phyloP scores from a whole-genome alignment of 2,113 vertebrate genomes.

The Ophthalmolycus amberensis region DNA sequence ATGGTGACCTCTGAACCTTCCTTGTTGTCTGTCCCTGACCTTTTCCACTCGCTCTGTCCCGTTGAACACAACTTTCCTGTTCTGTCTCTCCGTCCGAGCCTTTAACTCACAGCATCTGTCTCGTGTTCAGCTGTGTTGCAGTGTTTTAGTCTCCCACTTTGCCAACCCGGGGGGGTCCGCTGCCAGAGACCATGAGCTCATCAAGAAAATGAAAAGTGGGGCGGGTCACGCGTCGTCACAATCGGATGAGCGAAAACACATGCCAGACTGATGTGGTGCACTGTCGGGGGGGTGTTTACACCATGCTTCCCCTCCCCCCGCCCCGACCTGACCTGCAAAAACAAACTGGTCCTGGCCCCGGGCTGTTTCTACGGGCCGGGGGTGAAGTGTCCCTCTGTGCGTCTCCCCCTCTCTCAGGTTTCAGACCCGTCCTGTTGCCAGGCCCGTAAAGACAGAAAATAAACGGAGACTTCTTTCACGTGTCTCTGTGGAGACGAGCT shows the following conservation, averaged over 20 bases:
- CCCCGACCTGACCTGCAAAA: conserved; percentile 38
- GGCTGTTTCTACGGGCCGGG: conserved; percentile 49
- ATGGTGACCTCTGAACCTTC: neutral
- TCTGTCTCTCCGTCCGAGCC: neutral
- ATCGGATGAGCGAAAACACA: conserved; percentile 61
- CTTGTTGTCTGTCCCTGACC: neutral
- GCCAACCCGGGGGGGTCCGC: conserved; percentile 4
- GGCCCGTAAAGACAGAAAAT: conserved; percentile 30
- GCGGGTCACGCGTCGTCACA: conserved; percentile 49
- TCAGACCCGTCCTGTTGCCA: conserved; percentile 41
- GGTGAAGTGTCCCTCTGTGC: neutral
- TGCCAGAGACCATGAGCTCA: conserved; percentile 53
- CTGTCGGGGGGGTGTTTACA: conserved; percentile 29
- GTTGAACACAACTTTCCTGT: neutral
- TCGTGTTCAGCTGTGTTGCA: conserved; percentile 12
- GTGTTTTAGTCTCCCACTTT: conserved; percentile 15
- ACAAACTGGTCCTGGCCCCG: conserved; percentile 47
- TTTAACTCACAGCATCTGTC: neutral
- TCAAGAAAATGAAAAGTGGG: conserved; percentile 47
- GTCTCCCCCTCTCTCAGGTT: conserved; percentile 37
- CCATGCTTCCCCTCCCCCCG: neutral
- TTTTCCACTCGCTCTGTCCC: neutral
- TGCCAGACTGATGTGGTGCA: conserved; percentile 44
- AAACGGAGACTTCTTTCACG: conserved; percentile 36
- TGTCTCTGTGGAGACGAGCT: conserved; percentile 45